Base-by-base conservation (phyloP, 1,140 invertebrate genomes). In the Phymastichus coffea region DNA sequence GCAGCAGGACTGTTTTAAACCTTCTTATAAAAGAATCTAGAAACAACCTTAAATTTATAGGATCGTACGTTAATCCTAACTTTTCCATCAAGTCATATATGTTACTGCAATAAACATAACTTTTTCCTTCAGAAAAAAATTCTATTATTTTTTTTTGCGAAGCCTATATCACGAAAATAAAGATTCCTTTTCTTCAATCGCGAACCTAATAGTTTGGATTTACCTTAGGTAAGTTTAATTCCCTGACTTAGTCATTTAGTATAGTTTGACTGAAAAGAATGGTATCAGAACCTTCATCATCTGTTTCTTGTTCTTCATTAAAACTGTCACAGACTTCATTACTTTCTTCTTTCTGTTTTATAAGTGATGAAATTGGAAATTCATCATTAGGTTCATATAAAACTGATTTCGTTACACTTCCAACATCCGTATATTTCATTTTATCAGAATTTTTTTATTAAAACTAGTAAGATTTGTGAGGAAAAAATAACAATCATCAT, bases 1-100 rank as follows among this genome's bases (percentile, higher is more conserved):
- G 64, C 4, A 69, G 41, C 25, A 70, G 55, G 8, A 69, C 66
- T 55, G 63, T 61, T 65, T 71, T 71, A 7, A 65, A 30, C 15
- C 59, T 65, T 23, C 14, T 56, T 10, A 17, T 30, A 20, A 57
- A 64, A 15, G 48, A 30, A 25, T 70, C 65, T 46, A 70, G 67
- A 46, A 70, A 72, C 0, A 72, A 53, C 2, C 68, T 41, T 65
- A 65, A 70, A n/a, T 73, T 20, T 3, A 37, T 22, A 22, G 43
- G 33, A 57, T 22, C 33, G 26, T 57, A 38, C 23, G 4, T 25
- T 23, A 23, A 8, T 15, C 2, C 22, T 53, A 25, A 25, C 12
- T 15, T 40, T 53, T 53, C 48, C 25, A 51, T 37, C 23, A 53
- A 53, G 25, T 37, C 51, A 1, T 22, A 14, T 17, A 53, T 15